Evolutionary conservation across 2,113 vertebrate species (phyloP), one percentile per base, ranked within the genome.

Genomic region (Tamias sibiricus): DNA sequence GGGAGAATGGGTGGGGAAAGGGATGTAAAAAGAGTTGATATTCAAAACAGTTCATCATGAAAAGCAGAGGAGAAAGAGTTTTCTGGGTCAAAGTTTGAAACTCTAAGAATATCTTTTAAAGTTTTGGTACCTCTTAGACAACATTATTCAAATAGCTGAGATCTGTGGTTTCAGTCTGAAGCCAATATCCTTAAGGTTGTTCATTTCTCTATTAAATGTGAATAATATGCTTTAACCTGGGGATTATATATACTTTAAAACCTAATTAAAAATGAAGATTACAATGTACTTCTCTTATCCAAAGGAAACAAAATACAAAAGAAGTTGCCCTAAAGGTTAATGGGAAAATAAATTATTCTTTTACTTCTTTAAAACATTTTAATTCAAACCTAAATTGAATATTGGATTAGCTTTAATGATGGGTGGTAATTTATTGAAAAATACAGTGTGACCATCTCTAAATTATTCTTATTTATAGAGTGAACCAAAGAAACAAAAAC

Each of bases 221-320:
- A 97, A 81, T 93, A 90, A 84, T 79, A 79, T 74, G 80, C 5
- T 92, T 81, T 97, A 87, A 96, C 83, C 68, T 79, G 24, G 30
- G 59, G 32, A 92, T 94, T 95, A 96, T 90, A 93, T 90, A 90
- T 69, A 42, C 66, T 92, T 84, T 97, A 95, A 97, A 92, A 90
- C 14, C 90, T 85, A 97, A 97, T 92, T 98, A 81, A 97, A 96
- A 97, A 77, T 96, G 47, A 97, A 97, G 94, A 96, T 92, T 89
- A 85, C 24, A 92, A 66, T 72, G 42, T 87, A 68, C 66, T 76
- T 82, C 20, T 9, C 37, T 94, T 92, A 95, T 88, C 19, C 88
- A 97, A 96, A 85, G 44, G 81, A 96, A 95, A 74, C 59, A 86
- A 95, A 96, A 85, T 72, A 96, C 40, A 90, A 94, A 96, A 93